Percentiles rank a stretch among this genome's conserved stretches.
Conservation (phyloP, 2,113 vertebrate species). For the Herpetotheres cachinnans region DNA sequence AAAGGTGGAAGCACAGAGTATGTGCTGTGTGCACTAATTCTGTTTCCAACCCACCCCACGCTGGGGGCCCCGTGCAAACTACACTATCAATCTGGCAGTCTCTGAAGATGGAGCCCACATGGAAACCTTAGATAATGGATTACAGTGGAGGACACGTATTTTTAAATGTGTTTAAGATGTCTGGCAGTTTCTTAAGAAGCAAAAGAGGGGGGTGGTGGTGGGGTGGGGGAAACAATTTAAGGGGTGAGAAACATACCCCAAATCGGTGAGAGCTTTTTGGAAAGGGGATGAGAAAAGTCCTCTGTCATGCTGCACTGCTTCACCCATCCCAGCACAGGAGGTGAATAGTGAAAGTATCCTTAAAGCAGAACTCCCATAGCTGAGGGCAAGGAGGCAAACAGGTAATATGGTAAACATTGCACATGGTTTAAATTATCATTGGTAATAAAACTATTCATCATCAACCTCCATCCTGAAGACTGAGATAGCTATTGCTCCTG, state of each 20-base stretch:
- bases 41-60: background rate
- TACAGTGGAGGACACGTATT: conserved; percentile 13
- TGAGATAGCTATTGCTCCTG: background rate
- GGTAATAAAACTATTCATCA: conserved; percentile 35
- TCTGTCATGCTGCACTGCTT: background rate
- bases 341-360: background rate
- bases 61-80: background rate
- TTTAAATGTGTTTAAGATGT: conserved; percentile 52
- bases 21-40: background rate
- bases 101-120: background rate
- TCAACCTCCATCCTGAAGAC: background rate
- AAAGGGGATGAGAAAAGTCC: background rate
- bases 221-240: background rate
- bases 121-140: conserved; percentile 30
- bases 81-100: background rate
- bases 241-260: background rate
- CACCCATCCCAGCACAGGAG: background rate
- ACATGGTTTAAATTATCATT: conserved; percentile 26
- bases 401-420: background rate
- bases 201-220: background rate
- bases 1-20: background rate
- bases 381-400: background rate
- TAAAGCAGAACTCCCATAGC: background rate
- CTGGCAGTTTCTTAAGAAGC: background rate
- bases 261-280: background rate